A percentile compares a stretch with the other conserved stretches of the same genome.
Evolutionary conservation across 2,113 vertebrate species (phyloP).

Genomic region (Ophthalmotilapia sp.): DNA sequence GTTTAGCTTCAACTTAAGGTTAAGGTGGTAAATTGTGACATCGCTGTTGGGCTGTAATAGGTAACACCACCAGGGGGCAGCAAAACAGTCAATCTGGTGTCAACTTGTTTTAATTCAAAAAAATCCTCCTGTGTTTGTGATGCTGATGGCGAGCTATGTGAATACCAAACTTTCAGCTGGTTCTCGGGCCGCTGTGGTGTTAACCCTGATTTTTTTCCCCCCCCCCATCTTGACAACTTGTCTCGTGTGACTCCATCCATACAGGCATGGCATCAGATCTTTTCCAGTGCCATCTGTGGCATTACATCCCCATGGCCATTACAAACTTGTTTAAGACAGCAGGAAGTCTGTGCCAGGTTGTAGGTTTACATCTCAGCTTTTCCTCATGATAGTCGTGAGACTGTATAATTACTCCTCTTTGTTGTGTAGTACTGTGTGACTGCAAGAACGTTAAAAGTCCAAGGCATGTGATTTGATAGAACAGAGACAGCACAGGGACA

Average conservation of each 20-base stretch:
- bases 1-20: neutral
- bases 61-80: neutral
- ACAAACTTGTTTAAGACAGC: constrained; percentile 26
- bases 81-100: neutral
- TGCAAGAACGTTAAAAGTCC: neutral
- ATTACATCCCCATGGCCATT: constrained; percentile 38
- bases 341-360: constrained; percentile 10
- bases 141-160: neutral
- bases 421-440: neutral
- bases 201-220: neutral
- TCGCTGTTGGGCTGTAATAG: neutral
- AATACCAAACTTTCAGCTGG: neutral
- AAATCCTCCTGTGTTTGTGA: neutral
- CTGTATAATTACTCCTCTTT: neutral
- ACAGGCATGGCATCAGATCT: constrained; percentile 50
- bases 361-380: neutral
- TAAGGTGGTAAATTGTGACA: neutral
- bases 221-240: neutral
- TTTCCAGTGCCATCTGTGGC: constrained; percentile 8
- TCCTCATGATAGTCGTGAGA: neutral
- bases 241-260: constrained; percentile 29
- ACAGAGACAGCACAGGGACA: constrained; percentile 2
- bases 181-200: constrained; percentile 25
- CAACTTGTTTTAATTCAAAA: neutral
- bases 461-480: constrained; percentile 2